These are phyloP conservation scores for Tenthredo notha DNA, from an alignment of 2,888 invertebrate genomes.

Conservation along the genomic window DNA sequence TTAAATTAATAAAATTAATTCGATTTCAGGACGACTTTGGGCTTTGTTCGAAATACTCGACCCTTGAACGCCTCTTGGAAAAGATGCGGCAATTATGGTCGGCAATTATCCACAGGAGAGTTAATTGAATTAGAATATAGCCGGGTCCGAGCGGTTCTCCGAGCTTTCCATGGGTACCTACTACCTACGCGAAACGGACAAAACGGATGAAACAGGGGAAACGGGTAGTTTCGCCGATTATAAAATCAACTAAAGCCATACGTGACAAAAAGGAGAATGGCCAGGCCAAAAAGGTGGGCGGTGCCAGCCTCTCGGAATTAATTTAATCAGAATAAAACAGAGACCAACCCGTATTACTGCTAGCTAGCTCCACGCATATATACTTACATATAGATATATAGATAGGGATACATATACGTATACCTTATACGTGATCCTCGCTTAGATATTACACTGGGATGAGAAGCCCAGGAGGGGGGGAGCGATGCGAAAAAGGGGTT, in stretches of 20 bases:
- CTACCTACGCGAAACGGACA: slow-evolving; percentile 54
- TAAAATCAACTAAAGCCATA: slow-evolving; percentile 72
- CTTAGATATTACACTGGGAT: slow-evolving; percentile 44
- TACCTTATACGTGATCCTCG: slow-evolving; percentile 50
- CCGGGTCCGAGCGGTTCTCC: slow-evolving; percentile 59
- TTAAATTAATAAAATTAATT: slow-evolving; percentile 50
- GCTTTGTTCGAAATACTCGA: slow-evolving; percentile 47
- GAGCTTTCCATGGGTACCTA: slow-evolving; percentile 50
- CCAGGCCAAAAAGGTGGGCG: slow-evolving; percentile 52
- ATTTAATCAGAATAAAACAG: slow-evolving; percentile 68
- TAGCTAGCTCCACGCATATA: slow-evolving; percentile 58
- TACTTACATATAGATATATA: slow-evolving; percentile 8
- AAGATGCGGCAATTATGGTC: slow-evolving; percentile 70
- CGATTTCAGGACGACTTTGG: slow-evolving; percentile 40
- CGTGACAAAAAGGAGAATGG: slow-evolving; percentile 69
- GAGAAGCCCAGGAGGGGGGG: slow-evolving; percentile 30
- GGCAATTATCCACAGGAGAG: slow-evolving; percentile 69
- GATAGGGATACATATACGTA: slow-evolving; percentile 1
- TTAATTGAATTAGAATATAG: slow-evolving; percentile 74
- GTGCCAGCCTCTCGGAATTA: slow-evolving; percentile 62
- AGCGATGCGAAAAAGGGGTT: slow-evolving; percentile 39
- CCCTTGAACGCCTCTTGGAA: slow-evolving; percentile 58
- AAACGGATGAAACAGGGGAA: slow-evolving; percentile 62
- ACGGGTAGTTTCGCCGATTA: slow-evolving; percentile 69
- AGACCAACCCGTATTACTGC: slow-evolving; percentile 60